Evolutionary conservation across 2,888 invertebrate genomes (phyloP), one percentile per base, ranked within the genome.

Genomic region (Anthrax anthrax): DNA sequence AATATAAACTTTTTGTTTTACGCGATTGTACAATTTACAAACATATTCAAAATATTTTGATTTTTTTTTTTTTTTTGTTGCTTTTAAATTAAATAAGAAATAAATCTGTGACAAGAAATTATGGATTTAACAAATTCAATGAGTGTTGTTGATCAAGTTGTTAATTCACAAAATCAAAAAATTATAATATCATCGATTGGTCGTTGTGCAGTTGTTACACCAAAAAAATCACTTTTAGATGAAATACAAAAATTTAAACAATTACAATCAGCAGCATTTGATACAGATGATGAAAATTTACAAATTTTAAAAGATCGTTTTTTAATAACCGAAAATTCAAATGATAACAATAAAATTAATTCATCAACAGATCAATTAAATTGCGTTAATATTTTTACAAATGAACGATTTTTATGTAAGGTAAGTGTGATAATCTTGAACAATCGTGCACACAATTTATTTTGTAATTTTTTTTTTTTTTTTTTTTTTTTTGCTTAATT

Each of bases 371-470:
- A 53, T 51, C 63, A 49, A 61, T 61, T 14, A 14, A 46, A 42
- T 34, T 42, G 42, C 9, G 19, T 89, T 60, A 85, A 92, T 68
- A 80, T 84, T 58, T 80, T 81, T 60, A 88, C 86, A 47, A 81
- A 83, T 59, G 80, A 88, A 68, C 86, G 90, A 67, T 81, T 82
- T 64, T 82, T 87, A 57, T 91, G 91, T 72, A 91, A 91, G 81
- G 91, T 91, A 65, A 41, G 36, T 16, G 77, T 77, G 70, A 47
- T 16, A 36, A 4, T 36, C 4, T 9, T 34, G 12, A 14, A 34
- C n/a, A 8, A 34, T 34, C 10, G 4, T 34, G 12, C 10, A 34
- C 13, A 34, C 4, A 34, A 34, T 14, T 14, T 14, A 34, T 8
- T 8, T 34, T 34, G 10, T 34, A 14, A 8, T 12, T 12, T 9